A percentile compares a stretch with the other conserved stretches of the same genome.
Conservation (phyloP, 35 echinoderm and acorn worm species). For the Apostichopus parvimensis region DNA sequence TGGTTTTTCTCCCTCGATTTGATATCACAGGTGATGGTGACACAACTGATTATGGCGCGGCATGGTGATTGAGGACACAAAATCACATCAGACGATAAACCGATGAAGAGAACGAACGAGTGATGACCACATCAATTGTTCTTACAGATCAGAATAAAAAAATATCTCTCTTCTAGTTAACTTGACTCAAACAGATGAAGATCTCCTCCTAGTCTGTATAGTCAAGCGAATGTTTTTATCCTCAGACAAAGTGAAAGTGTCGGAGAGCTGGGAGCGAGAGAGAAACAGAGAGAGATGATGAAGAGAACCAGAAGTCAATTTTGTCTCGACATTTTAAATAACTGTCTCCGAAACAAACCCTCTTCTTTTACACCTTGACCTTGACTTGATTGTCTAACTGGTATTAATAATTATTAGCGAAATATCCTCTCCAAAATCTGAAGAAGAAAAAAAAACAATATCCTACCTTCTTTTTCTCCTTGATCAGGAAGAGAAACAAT, state of each 20-base stretch:
- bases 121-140: too few species aligned
- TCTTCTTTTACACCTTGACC: slow-evolving; percentile 1
- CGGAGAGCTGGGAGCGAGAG: too few species aligned
- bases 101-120: too few species aligned
- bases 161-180: too few species aligned
- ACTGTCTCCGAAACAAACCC: neutral
- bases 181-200: too few species aligned
- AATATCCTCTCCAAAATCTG: neutral
- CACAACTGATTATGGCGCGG: neutral
- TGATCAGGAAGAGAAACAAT: slow-evolving; percentile 14
- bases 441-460: neutral
- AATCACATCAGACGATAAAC: too few species aligned
- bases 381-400: neutral
- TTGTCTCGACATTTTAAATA: neutral
- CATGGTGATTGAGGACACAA: too few species aligned
- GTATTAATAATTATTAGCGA: neutral
- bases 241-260: too few species aligned
- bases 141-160: too few species aligned
- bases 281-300: neutral
- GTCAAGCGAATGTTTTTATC: too few species aligned
- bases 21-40: neutral
- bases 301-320: neutral
- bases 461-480: neutral
- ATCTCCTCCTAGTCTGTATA: too few species aligned
- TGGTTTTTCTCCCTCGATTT: neutral